Evolutionary conservation across 2,113 vertebrate species (phyloP).

Genomic region (Odocoileus hemionus): DNA sequence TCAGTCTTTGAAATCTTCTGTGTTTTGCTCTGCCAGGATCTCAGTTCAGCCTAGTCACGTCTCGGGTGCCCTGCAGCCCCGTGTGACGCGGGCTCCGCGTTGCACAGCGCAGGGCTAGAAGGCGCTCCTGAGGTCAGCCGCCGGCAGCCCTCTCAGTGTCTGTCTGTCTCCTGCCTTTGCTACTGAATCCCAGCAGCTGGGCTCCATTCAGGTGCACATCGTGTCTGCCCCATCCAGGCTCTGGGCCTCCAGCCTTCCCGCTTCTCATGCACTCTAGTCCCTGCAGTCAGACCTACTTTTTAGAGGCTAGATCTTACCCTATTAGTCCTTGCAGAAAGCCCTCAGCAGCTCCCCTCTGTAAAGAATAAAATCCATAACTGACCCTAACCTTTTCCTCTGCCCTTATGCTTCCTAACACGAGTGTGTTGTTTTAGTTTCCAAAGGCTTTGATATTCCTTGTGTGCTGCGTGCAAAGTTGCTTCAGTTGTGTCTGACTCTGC

Average conservation of each 20-base stretch:
- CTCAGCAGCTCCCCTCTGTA: not conserved
- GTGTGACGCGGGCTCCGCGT: not conserved
- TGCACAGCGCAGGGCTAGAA: not conserved
- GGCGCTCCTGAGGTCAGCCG: not conserved
- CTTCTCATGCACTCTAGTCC: not conserved
- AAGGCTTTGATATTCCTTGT: not conserved
- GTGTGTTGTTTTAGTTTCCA: not conserved
- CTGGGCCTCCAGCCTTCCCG: not conserved
- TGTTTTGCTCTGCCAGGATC: not conserved
- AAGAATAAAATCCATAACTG: not conserved
- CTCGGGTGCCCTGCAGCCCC: not conserved
- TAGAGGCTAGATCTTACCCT: not conserved
- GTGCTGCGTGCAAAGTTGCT: not conserved
- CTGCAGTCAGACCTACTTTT: not conserved
- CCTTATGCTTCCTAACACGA: not conserved
- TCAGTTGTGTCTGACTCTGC: not conserved
- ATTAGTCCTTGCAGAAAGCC: not conserved
- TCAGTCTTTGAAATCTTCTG: not conserved
- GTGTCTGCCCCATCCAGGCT: not conserved
- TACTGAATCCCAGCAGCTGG: not conserved
- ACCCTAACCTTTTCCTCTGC: not conserved
- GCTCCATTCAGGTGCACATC: too few relatives aligned
- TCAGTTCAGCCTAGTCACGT: not conserved
- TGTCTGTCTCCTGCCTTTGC: not conserved
- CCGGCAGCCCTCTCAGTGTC: not conserved